Conservation (phyloP, 1,140 invertebrate species). For the Heliconius eleuchia region DNA sequence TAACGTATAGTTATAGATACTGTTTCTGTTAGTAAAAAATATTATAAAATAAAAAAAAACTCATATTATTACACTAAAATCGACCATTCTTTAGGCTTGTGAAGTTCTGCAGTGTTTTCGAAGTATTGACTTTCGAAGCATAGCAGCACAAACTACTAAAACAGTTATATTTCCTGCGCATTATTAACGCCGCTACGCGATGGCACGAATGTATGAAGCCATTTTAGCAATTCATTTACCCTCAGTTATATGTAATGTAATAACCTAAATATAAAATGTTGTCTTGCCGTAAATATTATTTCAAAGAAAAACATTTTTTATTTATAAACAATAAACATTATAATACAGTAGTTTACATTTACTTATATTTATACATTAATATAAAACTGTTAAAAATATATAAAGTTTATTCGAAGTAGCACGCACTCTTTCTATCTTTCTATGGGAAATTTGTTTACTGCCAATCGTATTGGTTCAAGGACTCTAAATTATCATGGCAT, state of each 20-base stretch:
- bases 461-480: too few relatives aligned
- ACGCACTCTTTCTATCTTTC: too few relatives aligned
- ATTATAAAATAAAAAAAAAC: background rate
- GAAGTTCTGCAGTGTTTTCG: background rate
- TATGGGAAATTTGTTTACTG: too few relatives aligned
- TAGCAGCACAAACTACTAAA: background rate
- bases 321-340: too few relatives aligned
- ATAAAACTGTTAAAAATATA: too few relatives aligned
- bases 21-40: background rate
- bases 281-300: too few relatives aligned
- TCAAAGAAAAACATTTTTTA: too few relatives aligned
- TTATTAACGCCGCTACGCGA: conserved; percentile 12
- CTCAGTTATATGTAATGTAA: background rate
- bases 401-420: too few relatives aligned
- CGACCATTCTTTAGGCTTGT: background rate
- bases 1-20: background rate
- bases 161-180: conserved; percentile 12
- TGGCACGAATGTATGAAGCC: background rate
- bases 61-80: background rate
- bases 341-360: too few relatives aligned
- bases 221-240: background rate
- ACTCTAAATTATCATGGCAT: too few relatives aligned
- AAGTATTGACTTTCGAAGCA: conserved; percentile 12
- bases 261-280: too few relatives aligned
- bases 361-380: too few relatives aligned